These are phyloP conservation scores for Hybos culiciformis DNA, from an alignment of 2,888 invertebrate species.

Conservation along the genomic window DNA sequence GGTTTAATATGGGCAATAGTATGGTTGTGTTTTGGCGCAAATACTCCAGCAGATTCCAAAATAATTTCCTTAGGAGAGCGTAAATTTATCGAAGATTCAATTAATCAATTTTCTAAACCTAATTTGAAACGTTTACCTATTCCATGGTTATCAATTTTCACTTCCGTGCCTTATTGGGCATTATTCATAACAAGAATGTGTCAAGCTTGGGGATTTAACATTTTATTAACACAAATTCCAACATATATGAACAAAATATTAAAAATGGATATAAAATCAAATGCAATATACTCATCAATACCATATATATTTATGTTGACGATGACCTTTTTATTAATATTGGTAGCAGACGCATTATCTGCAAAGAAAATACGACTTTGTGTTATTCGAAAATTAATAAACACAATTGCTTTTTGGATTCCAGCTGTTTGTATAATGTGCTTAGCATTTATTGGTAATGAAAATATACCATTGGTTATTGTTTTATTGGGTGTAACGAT, in stretches of 20 bases:
- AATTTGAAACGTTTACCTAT: constrained; percentile 35
- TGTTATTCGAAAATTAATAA: constrained; percentile 21
- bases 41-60: constrained; percentile 39
- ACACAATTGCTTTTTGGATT: constrained; percentile 31
- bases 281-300: constrained; percentile 37
- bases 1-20: constrained; percentile 36
- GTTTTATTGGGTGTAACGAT: constrained; percentile 42
- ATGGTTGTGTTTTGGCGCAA: constrained; percentile 42
- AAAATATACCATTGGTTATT: constrained; percentile 35
- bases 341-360: no score
- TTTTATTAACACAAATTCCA: constrained; percentile 49
- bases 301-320: constrained; percentile 36
- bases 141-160: constrained; percentile 48
- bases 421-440: constrained; percentile 41
- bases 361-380: constrained; percentile 23
- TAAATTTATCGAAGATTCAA: constrained; percentile 36
- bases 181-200: constrained; percentile 47
- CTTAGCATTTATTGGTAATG: constrained; percentile 36
- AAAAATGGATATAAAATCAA: constrained; percentile 44
- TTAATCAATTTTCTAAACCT: constrained; percentile 39
- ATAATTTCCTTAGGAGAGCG: constrained; percentile 40
- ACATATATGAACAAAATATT: constrained; percentile 49
- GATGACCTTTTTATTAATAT: constrained; percentile 10
- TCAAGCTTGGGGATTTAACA: constrained; percentile 60
- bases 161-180: constrained; percentile 44